These are phyloP conservation scores for Anolis sagrei DNA, from an alignment of 2,113 vertebrate species.

Conservation along the genomic window DNA sequence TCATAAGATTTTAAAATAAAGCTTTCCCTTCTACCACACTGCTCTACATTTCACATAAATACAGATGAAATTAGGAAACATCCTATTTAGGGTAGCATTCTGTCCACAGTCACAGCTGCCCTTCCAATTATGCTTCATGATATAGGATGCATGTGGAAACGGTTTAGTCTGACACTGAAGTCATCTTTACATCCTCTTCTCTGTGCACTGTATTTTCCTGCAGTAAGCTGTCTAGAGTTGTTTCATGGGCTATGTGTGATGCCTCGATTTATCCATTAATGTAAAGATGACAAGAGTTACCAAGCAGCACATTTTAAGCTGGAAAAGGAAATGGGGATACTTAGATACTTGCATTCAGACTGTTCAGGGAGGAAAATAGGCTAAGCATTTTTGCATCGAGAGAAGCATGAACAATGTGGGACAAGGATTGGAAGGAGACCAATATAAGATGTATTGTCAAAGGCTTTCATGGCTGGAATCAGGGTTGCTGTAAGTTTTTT, in stretches of 20 bases:
- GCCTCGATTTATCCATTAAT: not conserved
- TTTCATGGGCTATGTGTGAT: not conserved
- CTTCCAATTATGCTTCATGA: not conserved
- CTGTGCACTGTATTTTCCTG: not conserved
- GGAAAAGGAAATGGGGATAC: not conserved
- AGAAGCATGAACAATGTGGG: too few relatives aligned
- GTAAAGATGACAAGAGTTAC: not conserved
- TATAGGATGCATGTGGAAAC: not conserved
- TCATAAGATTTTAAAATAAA: not conserved
- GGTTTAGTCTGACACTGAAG: not conserved
- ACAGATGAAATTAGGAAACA: not conserved
- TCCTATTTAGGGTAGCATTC: not conserved
- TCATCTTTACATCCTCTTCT: not conserved
- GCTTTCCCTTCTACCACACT: not conserved
- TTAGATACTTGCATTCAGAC: not conserved
- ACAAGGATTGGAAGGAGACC: too few relatives aligned
- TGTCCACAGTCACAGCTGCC: not conserved
- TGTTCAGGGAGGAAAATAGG: too few relatives aligned
- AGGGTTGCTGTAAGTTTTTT: too few relatives aligned
- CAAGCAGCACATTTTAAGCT: not conserved
- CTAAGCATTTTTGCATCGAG: too few relatives aligned
- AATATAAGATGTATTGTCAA: too few relatives aligned
- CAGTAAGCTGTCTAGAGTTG: not conserved
- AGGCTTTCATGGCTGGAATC: too few relatives aligned
- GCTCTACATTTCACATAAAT: fast-evolving